A percentile compares a stretch with the other conserved stretches of the same genome.
Evolutionary conservation across 2,888 invertebrate species (phyloP).

Genomic region (Cheilosia scutellata): DNA sequence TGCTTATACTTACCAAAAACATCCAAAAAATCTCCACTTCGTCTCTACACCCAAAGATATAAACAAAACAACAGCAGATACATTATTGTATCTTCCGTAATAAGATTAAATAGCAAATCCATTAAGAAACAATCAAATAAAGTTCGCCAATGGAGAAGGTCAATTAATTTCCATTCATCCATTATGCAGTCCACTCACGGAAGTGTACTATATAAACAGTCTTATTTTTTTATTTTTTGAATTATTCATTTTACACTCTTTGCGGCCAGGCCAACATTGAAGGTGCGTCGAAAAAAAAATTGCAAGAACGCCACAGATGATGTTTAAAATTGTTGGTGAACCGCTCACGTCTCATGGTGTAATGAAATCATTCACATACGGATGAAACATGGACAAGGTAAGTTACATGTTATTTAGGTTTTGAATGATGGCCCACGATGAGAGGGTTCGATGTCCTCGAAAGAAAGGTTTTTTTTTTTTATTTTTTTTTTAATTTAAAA

Average conservation of each 20-base stretch:
- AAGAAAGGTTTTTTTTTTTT: not conserved
- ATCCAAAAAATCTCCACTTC: not conserved
- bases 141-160: constrained; percentile 28
- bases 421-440: constrained; percentile 2
- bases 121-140: constrained; percentile 4
- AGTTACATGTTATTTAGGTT: not conserved
- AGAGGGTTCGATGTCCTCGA: constrained; percentile 36
- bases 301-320: constrained; percentile 12
- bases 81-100: no score
- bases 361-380: constrained; percentile 1
- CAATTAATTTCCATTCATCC: constrained; percentile 13
- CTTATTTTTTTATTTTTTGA: constrained; percentile 5
- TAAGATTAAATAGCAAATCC: no score
- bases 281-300: constrained; percentile 19
- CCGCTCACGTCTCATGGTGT: not conserved
- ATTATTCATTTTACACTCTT: constrained; percentile 30
- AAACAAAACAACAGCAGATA: no score
- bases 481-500: constrained; percentile 11
- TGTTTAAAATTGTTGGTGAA: constrained; percentile 6
- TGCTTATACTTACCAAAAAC: not conserved
- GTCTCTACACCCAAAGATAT: not conserved
- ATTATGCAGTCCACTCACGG: constrained; percentile 22
- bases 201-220: constrained; percentile 10
- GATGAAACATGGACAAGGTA: not conserved
- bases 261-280: not conserved